Conservation (phyloP, 2,797 vertebrate genomes). For the Falco naumanni region DNA sequence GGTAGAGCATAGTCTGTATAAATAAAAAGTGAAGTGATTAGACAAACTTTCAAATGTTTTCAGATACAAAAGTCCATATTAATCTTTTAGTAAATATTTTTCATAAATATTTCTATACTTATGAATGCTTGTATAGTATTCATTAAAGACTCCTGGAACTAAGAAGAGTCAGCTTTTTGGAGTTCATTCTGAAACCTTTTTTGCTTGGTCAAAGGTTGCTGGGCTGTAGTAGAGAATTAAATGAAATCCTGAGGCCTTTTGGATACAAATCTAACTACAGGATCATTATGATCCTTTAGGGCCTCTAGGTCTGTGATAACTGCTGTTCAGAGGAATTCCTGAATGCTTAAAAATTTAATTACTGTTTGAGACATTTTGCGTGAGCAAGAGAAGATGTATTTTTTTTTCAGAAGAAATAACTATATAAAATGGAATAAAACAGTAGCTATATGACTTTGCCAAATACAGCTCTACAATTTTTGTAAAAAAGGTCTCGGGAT, state of each 20-base stretch:
- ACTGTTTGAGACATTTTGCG: neutral
- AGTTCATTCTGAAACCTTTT: neutral
- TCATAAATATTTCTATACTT: neutral
- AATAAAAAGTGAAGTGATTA: neutral
- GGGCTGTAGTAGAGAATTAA: neutral
- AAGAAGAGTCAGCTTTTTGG: neutral
- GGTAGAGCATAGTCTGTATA: neutral
- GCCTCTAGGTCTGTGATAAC: neutral
- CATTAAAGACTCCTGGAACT: neutral
- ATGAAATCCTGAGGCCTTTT: neutral
- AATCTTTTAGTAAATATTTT: neutral
- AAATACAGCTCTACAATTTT: neutral
- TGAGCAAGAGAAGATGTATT: neutral
- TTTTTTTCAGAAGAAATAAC: neutral
- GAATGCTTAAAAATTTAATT: neutral
- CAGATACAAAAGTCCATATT: neutral
- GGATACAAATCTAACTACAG: neutral
- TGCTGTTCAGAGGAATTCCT: neutral
- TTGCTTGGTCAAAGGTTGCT: neutral
- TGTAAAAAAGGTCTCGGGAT: neutral
- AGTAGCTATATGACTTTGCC: neutral
- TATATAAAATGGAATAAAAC: neutral
- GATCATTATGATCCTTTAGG: neutral
- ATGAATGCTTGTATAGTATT: neutral
- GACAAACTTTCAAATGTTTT: neutral